Conservation (phyloP, 2,797 vertebrate genomes). For the Malacoctenus gilli region DNA sequence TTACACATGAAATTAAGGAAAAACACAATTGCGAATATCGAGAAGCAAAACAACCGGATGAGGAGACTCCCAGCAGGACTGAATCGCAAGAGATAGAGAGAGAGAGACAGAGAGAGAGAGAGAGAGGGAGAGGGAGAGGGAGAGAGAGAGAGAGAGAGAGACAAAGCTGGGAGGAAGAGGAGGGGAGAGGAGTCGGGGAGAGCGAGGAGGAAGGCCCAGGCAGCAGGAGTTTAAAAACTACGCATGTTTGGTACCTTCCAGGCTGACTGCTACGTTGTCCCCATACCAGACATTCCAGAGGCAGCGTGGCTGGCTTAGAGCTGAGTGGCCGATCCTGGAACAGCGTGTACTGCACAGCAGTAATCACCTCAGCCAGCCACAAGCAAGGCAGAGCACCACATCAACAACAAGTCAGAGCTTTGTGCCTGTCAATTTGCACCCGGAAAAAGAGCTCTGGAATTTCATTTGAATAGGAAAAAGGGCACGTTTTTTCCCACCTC, state of each 20-base stretch:
- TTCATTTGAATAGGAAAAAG: slow-evolving; percentile 59
- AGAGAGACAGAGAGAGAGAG: slow-evolving; percentile 23
- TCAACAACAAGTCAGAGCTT: slow-evolving; percentile 69
- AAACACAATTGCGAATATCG: slow-evolving; percentile 33
- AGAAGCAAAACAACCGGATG: slow-evolving; percentile 37
- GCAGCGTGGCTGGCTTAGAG: slow-evolving; percentile 73
- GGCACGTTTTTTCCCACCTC: slow-evolving; percentile 18
- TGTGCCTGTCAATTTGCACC: slow-evolving; percentile 60
- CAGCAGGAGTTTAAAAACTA: slow-evolving; percentile 45
- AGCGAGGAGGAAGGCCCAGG: slow-evolving; percentile 17
- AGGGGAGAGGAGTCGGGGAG: slow-evolving; percentile 3
- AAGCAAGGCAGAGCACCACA: slow-evolving; percentile 64
- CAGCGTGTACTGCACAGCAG: slow-evolving; percentile 68
- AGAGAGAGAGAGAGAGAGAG: slow-evolving; percentile 34
- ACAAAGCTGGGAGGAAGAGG: slow-evolving; percentile 11
- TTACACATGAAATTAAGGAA: slow-evolving; percentile 48
- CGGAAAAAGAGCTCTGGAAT: slow-evolving; percentile 58
- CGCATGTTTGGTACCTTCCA: slow-evolving; percentile 50
- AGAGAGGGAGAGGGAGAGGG: slow-evolving; percentile 7
- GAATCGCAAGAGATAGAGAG: slow-evolving; percentile 31
- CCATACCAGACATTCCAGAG: slow-evolving; percentile 84
- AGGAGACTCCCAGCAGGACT: slow-evolving; percentile 35
- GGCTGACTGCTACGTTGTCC: slow-evolving; percentile 63
- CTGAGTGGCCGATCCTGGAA: slow-evolving; percentile 75
- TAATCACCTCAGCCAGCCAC: slow-evolving; percentile 72